Percentiles rank a stretch among this genome's conserved stretches.
phyloP scores from a whole-genome alignment of 2,888 invertebrate genomes.

The Andrena chrysosceles region DNA sequence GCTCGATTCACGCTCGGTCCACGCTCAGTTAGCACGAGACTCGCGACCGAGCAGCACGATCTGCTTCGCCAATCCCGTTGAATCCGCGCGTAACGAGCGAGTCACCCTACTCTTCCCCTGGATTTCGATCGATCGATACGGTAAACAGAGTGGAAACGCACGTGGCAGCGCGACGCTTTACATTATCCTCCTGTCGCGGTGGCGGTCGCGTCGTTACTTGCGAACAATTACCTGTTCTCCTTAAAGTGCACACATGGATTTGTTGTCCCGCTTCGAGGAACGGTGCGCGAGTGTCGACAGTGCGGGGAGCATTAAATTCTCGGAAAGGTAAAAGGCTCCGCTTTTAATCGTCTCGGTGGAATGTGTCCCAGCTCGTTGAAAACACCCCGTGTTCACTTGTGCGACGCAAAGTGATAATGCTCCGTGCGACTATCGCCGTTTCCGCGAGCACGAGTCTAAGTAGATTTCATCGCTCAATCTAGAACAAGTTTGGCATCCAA shows the following conservation, averaged over 20 bases:
- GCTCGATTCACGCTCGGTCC: constrained; percentile 78
- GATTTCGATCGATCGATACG: background rate
- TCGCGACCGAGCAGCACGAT: constrained; percentile 79
- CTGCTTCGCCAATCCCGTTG: constrained; percentile 26
- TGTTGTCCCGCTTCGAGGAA: background rate
- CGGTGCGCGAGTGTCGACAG: constrained; percentile 16
- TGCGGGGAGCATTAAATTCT: background rate
- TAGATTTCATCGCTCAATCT: background rate
- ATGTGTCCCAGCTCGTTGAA: constrained; percentile 11
- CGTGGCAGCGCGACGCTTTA: constrained; percentile 28
- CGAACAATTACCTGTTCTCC: background rate
- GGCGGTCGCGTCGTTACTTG: background rate
- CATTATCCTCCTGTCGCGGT: too few species aligned
- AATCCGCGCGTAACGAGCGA: constrained; percentile 5
- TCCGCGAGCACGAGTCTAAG: background rate
- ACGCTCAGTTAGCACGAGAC: constrained; percentile 83
- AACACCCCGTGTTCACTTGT: background rate
- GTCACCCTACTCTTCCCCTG: background rate
- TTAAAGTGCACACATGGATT: background rate
- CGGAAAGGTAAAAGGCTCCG: background rate
- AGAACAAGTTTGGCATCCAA: background rate
- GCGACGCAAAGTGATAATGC: background rate
- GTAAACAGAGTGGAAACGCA: constrained; percentile 36
- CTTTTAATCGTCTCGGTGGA: background rate
- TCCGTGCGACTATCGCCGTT: background rate